Evolutionary conservation across 2,797 vertebrate species (phyloP).

Genomic region (Ataeniobius toweri): DNA sequence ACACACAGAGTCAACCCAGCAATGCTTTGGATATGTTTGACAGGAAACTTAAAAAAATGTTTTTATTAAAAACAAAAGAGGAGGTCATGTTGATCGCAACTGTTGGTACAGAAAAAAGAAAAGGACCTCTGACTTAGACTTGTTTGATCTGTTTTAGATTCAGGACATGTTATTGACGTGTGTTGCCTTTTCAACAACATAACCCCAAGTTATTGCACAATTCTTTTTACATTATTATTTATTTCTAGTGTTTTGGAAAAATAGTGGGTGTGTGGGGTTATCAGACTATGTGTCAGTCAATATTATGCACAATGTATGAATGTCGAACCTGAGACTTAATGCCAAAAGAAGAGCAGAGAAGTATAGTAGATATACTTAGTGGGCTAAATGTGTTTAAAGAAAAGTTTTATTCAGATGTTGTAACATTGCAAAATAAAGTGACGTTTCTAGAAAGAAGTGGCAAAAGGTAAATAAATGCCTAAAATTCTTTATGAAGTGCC

Average conservation of each 20-base stretch:
- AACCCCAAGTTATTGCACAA: slow-evolving; percentile 82
- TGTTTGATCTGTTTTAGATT: slow-evolving; percentile 57
- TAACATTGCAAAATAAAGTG: slow-evolving; percentile 70
- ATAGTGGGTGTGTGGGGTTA: slow-evolving; percentile 76
- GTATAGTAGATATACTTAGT: slow-evolving; percentile 61
- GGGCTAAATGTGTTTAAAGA: slow-evolving; percentile 58
- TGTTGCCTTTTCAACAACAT: slow-evolving; percentile 82
- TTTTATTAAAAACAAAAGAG: slow-evolving; percentile 12
- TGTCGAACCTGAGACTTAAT: slow-evolving; percentile 80
- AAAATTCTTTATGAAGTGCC: slow-evolving; percentile 90
- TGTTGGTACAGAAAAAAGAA: slow-evolving; percentile 48
- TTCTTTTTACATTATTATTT: slow-evolving; percentile 26
- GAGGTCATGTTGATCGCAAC: slow-evolving; percentile 38
- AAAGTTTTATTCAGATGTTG: slow-evolving; percentile 58
- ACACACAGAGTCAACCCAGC: slow-evolving; percentile 22
- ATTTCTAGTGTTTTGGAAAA: slow-evolving; percentile 67
- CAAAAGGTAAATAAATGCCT: slow-evolving; percentile 82
- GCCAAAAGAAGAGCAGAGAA: slow-evolving; percentile 75
- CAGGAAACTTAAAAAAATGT: slow-evolving; percentile 24
- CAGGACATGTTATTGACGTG: slow-evolving; percentile 68
- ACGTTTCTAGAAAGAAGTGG: slow-evolving; percentile 65
- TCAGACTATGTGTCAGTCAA: slow-evolving; percentile 69
- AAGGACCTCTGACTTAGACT: slow-evolving; percentile 53
- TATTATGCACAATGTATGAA: slow-evolving; percentile 83
- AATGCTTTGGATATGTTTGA: slow-evolving; percentile 37